Evolutionary conservation across 2,888 invertebrate species (phyloP).

Genomic region (Enchytraeus crypticus): DNA sequence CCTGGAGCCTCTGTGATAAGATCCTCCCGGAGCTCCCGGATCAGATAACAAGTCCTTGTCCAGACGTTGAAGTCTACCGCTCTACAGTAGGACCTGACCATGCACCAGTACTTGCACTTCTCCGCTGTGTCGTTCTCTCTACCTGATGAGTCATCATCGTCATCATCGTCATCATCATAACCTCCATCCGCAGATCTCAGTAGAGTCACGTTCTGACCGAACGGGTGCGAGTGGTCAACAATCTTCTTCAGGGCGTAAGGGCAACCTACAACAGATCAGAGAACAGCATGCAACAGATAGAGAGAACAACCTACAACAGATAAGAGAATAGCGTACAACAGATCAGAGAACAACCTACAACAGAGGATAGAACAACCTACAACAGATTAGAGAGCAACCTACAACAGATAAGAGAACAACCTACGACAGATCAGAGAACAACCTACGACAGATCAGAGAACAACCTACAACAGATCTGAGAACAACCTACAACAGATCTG

Average conservation of each 20-base stretch:
- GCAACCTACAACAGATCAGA: constrained; percentile 18
- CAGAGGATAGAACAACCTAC: too few species aligned
- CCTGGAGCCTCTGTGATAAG: not conserved
- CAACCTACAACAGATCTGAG: too few species aligned
- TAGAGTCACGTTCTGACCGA: constrained; percentile 16
- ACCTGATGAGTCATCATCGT: not conserved
- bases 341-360: too few species aligned
- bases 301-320: too few species aligned
- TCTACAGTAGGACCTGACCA: constrained; percentile 15
- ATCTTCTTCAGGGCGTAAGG: constrained; percentile 15
- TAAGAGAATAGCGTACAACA: too few species aligned
- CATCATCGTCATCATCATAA: not conserved
- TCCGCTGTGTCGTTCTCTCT: constrained; percentile 11
- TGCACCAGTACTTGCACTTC: constrained; percentile 23
- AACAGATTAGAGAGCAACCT: too few species aligned
- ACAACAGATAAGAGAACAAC: too few species aligned
- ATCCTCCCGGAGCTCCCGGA: constrained; percentile 13
- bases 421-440: too few species aligned
- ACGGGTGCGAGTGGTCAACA: constrained; percentile 17
- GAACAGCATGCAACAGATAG: too few species aligned
- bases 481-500: too few species aligned
- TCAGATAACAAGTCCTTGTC: constrained; percentile 19
- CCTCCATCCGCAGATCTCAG: not conserved
- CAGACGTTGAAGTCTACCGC: constrained; percentile 23
- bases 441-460: too few species aligned